Base-by-base conservation (phyloP, 2,888 invertebrate genomes). In the Pediacus dermestoides region DNA sequence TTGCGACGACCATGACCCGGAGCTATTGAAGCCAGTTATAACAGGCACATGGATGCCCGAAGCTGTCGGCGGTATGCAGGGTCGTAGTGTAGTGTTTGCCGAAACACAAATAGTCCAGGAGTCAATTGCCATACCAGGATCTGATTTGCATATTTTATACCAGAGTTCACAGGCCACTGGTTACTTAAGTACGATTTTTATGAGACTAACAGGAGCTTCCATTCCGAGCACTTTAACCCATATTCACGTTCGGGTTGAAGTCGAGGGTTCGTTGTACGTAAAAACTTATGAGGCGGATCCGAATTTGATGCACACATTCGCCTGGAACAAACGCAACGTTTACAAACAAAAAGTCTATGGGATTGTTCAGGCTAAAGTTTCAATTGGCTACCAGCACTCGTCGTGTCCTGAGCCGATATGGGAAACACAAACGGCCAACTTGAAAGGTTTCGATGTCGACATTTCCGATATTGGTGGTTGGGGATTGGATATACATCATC, bases 31-130 rank as follows among this genome's bases (percentile, higher is more conserved):
- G 40, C 92, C 93, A 1, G 84, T 89, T 58, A 82, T 92, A 47
- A 85, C 90, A 42, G 88, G 90, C 37, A 90, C 91, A 21, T 92
- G 92, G 78, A 87, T 91, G 70, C 84, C 91, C 12, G 89, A 90
- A 56, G 88, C 90, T 28, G 85, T 91, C 25, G 90, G 90, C 36
- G 88, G 86, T 9, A 79, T 88, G 60, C 83, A 90, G 22, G 84
- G 85, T 47, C 77, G 78, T 57, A 86, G 89, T 60, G 81, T 89
- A 34, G 82, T 93, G 46, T 89, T 92, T 64, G 88, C 91, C 27
- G 93, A 93, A 70, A 90, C 90, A 38, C 92, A 92, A 81, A 94
- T 95, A 61, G 83, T 95, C n/a, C 95, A 94, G 71, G 95, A 96
- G 71, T 89, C 90, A 52, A 87, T 96, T 49, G 81, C 85, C 36